Conservation (phyloP, 2,888 invertebrate species). For the Hydrotaea diabolus region DNA sequence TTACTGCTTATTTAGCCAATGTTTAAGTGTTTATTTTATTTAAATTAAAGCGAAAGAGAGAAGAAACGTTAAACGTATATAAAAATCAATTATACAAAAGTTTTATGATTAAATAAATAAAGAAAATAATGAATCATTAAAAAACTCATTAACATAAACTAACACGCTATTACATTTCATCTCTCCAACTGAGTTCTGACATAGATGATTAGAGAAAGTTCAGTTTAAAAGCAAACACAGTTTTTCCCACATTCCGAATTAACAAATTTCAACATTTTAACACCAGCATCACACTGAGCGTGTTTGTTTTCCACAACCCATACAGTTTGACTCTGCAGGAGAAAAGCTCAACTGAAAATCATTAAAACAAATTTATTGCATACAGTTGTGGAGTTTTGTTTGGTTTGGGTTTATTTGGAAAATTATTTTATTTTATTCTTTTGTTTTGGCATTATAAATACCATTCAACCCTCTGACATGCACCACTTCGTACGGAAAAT, state of each 20-base stretch:
- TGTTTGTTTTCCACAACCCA: too few relatives aligned
- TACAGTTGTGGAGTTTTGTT: neutral
- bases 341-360: neutral
- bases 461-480: neutral
- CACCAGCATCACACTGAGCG: too few relatives aligned
- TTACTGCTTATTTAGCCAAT: too few relatives aligned
- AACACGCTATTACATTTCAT: slow-evolving; percentile 6
- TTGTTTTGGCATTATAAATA: neutral
- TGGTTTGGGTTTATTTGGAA: neutral
- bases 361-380: slow-evolving; percentile 26
- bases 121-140: neutral
- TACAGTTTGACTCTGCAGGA: neutral
- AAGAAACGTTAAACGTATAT: too few relatives aligned
- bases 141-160: neutral
- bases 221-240: neutral
- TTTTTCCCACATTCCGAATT: neutral
- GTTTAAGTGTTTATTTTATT: too few relatives aligned
- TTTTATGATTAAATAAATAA: too few relatives aligned
- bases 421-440: neutral
- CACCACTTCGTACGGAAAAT: slow-evolving; percentile 4
- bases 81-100: too few relatives aligned
- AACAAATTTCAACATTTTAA: neutral
- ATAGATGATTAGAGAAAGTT: slow-evolving; percentile 23
- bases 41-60: too few relatives aligned
- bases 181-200: slow-evolving; percentile 2